Base-by-base conservation (phyloP, 92 coral and sea anemone genomes). In the Phenganax marumi region DNA sequence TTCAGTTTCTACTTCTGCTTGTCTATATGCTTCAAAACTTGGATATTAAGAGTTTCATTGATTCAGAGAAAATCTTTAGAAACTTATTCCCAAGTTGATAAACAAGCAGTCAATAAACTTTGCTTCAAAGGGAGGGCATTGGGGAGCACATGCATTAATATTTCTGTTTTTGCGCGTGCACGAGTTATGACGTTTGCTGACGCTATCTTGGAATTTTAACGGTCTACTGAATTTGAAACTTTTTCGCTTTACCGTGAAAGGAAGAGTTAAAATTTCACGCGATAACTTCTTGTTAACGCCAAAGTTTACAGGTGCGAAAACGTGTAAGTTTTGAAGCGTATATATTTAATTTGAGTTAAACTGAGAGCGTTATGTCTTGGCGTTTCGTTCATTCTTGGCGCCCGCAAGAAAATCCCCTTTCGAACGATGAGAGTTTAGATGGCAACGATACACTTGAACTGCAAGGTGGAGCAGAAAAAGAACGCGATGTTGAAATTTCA, bases 141-240 rank as follows among this genome's bases (percentile, higher is more conserved):
- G 5, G 43, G 43, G 43, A 33, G 43, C 43, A 33, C 43, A 33
- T 33, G 43, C 43, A 1, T 5, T 33, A 33, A 33, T 33, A 39
- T 18, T 18, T 19, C 1, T n/a, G 68, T 62, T n/a, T 13, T 23
- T 50, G 72, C 72, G n/a, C 72, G 72, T 8, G 49, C 50, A 11
- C 8, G 72, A 12, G 72, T 33, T 19, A 19, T 25, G 8, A 25
- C 49, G 72, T 25, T 66, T 66, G 72, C 50, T 33, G 49, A 66
- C 50, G 72, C 43, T 33, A 66, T 9, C 50, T 23, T 66, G 26
- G 19, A 66, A 66, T 66, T 24, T 66, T 66, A 66, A 66, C 72
- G 72, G 26, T 11, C 12, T 25, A n/a, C 24, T 25, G 16, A 49
- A 10, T 66, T 12, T 39, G 72, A 25, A 6, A 25, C 72, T 25